These are phyloP conservation scores for Sardina pilchardus DNA, from an alignment of 2,113 vertebrate species.

Conservation along the genomic window DNA sequence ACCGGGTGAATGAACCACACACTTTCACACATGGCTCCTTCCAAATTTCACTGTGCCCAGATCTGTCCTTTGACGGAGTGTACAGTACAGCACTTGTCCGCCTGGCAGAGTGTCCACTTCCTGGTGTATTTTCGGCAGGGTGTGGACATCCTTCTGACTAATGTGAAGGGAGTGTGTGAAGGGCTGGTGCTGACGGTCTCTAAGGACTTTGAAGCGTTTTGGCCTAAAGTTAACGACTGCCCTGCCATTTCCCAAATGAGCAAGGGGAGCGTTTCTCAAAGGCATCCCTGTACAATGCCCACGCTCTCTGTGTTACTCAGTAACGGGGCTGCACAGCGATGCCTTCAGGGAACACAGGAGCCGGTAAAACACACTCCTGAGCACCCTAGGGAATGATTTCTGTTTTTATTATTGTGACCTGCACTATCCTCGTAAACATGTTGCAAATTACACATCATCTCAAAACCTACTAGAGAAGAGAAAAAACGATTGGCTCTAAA, in stretches of 20 bases:
- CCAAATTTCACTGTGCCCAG: neutral
- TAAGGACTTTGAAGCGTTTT: neutral
- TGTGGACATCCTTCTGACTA: neutral
- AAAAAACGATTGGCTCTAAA: neutral
- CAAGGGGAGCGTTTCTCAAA: neutral
- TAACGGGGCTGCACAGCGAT: neutral
- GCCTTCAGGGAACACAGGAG: neutral
- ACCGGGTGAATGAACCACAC: neutral
- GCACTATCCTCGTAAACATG: neutral
- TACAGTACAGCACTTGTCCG: constrained; percentile 4
- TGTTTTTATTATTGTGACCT: neutral
- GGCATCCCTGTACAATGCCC: neutral
- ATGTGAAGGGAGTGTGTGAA: neutral
- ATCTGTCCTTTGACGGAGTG: neutral
- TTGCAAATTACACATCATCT: neutral
- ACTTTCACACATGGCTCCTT: neutral
- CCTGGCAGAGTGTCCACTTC: neutral
- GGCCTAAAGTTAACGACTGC: too few species aligned
- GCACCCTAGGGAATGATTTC: neutral
- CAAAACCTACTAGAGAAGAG: neutral
- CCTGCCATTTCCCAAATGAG: neutral
- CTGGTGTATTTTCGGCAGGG: neutral
- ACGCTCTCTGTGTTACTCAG: neutral
- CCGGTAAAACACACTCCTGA: neutral
- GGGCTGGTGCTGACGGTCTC: neutral